Evolutionary conservation across 2,888 invertebrate genomes (phyloP).

Genomic region (Monochamus alternatus): DNA sequence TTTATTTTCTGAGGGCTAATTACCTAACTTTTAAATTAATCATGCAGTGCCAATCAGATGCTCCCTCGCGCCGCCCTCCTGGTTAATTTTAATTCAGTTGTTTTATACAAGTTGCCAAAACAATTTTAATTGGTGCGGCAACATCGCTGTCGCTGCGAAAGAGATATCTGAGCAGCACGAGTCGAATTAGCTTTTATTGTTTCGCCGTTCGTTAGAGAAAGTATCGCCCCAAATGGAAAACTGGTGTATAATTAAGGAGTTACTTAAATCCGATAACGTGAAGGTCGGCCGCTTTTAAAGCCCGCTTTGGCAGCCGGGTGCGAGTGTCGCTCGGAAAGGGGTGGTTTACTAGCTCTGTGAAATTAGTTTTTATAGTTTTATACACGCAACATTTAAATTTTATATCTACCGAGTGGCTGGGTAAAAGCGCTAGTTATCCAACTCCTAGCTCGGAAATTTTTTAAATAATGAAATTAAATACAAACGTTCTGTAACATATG

Average conservation of each 20-base stretch:
- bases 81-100: conserved; percentile 16
- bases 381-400: too few relatives aligned
- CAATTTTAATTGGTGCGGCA: conserved; percentile 17
- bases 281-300: conserved; percentile 7
- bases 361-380: too few relatives aligned
- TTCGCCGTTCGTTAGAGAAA: conserved; percentile 16
- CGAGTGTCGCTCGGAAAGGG: too few relatives aligned
- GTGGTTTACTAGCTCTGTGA: too few relatives aligned
- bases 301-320: background rate
- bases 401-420: too few relatives aligned
- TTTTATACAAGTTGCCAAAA: conserved; percentile 16
- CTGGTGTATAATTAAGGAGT: conserved; percentile 20
- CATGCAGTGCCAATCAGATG: conserved; percentile 1
- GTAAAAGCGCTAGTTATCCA: too few relatives aligned
- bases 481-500: too few relatives aligned
- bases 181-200: conserved; percentile 19
- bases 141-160: background rate
- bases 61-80: background rate
- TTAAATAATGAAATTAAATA: too few relatives aligned
- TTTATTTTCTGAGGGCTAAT: conserved; percentile 15
- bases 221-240: conserved; percentile 17
- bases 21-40: conserved; percentile 15
- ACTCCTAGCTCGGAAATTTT: too few relatives aligned
- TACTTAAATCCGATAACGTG: conserved; percentile 22
- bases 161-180: background rate